Base-by-base conservation (phyloP, 2,113 vertebrate species). In the Trematomus loennbergii region DNA sequence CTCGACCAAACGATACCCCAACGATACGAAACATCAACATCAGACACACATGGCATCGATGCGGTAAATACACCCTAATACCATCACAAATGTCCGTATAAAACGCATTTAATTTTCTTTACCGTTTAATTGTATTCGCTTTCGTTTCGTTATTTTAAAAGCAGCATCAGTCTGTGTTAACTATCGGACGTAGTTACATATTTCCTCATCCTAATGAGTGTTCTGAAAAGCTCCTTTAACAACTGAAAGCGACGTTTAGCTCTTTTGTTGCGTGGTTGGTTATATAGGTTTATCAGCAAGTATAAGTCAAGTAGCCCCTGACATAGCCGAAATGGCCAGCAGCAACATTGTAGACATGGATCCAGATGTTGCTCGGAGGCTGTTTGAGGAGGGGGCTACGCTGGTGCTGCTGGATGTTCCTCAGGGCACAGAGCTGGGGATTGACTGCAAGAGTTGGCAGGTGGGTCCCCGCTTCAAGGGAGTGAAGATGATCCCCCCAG, bases 401-500 rank as follows among this genome's bases (percentile, higher is more conserved):
- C 93, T 99, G 57, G 92, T 98, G 22, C 90, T 97, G 74, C 88
- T 98, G 49, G 97, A 95, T 1, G 94, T 99, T 36, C 98, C 97
- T 22, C 94, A 92, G 79, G 97, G 97, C 22, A 96, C 97, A 12
- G 97, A 97, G 89, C 95, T 99, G 78, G 98, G 98, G 43, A 96
- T 99, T 40, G 97, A 99, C 83, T 97, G 95, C 81, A 97, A 97
- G 89, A 95, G 90, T 18, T 99, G 98, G 98, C 91, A 95, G 54
- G 96, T 98, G 68, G 98, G 98, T 1, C 97, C 97, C 22, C 94
- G 95, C 25, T 99, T 99, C 89, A 95, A 96, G 29, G 98, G 98
- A 0, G 94, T 99, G 46, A 99, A 99, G 94, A 99, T 99, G 98
- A 96, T 99, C 55, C 98, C 98, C 0, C 98, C 98, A 0, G 98